Evolutionary conservation across 2,113 vertebrate genomes (phyloP), one percentile per base, ranked within the genome.

Genomic region (Xerus inauris): DNA sequence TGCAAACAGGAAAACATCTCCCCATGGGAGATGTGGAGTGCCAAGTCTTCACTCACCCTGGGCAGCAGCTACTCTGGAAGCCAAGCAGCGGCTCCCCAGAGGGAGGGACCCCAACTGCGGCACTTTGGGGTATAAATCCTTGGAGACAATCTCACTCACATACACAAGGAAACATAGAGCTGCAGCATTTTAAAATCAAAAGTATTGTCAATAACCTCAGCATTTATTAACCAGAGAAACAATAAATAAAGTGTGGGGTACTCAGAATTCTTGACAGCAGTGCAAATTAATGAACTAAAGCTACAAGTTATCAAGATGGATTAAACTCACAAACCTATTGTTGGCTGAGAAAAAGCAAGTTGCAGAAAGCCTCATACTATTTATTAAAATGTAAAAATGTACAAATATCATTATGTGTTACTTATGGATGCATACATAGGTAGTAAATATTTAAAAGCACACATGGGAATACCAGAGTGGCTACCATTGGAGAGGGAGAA

Each of bases 231-330:
- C 57, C 35, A 65, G 87, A 92, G 79, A 64, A 93, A 92, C 77
- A 59, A 81, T 42, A 80, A 82, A 62, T 80, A 69, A 83, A 94
- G 24, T 77, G 75, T 72, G 79, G 84, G 84, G 6, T 73, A 59
- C 64, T 89, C 38, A 45, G 83, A 72, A 85, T 81, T 87, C n/a
- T 76, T 12, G 71, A 69, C 92, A 87, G 80, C 75, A 38, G 87
- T 89, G 92, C 95, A 94, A 96, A 95, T 92, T 83, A 94, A 97
- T 64, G 86, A 80, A 72, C 42, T 77, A 42, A 26, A 71, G 76
- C 72, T 20, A 47, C 32, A 19, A 22, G 59, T 87, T 87, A 57
- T 75, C 35, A 32, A 81, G 92, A 72, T 62, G 76, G 87, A 94
- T 82, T 92, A 86, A 92, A 83, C 24, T n/a, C 71, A 57, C 73